A percentile compares a stretch with the other conserved stretches of the same genome.
phyloP scores from a whole-genome alignment of 2,797 vertebrate species.

The Apogon talboti region DNA sequence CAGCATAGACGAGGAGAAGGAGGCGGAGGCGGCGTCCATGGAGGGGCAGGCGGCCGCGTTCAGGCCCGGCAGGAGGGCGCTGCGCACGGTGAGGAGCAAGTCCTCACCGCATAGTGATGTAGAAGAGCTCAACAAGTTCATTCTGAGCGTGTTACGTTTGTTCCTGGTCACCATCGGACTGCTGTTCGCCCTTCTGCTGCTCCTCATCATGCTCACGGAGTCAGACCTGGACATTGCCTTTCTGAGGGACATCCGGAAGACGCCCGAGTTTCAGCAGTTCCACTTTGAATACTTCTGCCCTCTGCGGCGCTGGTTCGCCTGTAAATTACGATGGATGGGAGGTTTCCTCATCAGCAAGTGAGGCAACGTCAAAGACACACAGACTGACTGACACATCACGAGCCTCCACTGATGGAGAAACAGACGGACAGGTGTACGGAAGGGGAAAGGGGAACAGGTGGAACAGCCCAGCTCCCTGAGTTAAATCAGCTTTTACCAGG shows the following conservation, averaged over 20 bases:
- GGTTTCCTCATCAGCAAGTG: conserved; percentile 94
- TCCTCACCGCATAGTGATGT: conserved; percentile 81
- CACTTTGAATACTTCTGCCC: conserved; percentile 99
- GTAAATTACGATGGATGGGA: conserved; percentile 96
- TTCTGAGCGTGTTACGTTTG: conserved; percentile 97
- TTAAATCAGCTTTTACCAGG: conserved; percentile 76
- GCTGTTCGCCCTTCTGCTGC: conserved; percentile 96
- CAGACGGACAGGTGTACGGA: too few relatives aligned
- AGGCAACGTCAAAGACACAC: conserved; percentile 56
- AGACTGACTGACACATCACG: too few relatives aligned
- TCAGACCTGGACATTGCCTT: conserved; percentile 98
- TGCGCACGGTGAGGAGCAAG: conserved; percentile 53
- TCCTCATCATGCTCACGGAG: conserved; percentile 98
- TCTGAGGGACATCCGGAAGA: conserved; percentile 98
- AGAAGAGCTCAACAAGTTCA: conserved; percentile 98
- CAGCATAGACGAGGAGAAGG: conserved; percentile 95
- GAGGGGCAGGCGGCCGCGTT: conserved; percentile 79
- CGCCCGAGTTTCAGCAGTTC: conserved; percentile 98
- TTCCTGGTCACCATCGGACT: conserved; percentile 97
- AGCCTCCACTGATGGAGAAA: too few relatives aligned
- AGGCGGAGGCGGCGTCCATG: conserved; percentile 83
- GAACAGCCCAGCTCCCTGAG: conserved; percentile 54
- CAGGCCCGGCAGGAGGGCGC: conserved; percentile 53
- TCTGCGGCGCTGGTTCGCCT: conserved; percentile 99
- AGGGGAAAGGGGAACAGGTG: too few relatives aligned